Percentiles rank a stretch among this genome's conserved stretches.
These are phyloP conservation scores for Paramuricea clavata DNA, from an alignment of 92 coral and sea anemone genomes.

Conservation along the genomic window DNA sequence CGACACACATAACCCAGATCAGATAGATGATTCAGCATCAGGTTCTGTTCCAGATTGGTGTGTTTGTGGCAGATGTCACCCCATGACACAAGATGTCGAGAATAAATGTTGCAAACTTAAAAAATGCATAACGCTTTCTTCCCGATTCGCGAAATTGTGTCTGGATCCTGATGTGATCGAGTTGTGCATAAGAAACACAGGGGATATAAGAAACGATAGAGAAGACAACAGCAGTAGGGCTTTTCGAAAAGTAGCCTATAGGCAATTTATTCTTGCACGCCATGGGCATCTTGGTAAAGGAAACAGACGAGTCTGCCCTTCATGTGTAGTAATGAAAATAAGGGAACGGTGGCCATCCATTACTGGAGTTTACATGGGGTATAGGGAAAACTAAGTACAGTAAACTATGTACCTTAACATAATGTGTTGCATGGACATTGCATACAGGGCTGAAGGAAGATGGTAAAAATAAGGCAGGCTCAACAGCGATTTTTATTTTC, in stretches of 20 bases:
- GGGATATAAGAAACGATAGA: conserved; percentile 63
- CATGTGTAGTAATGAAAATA: conserved; percentile 6
- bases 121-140: conserved; percentile 47
- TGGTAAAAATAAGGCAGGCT: no score
- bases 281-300: conserved; percentile 39
- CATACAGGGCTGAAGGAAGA: no score
- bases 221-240: conserved; percentile 67
- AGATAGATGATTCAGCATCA: background rate
- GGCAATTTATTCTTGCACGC: conserved; percentile 38
- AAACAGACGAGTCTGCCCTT: background rate
- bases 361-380: conserved; percentile 29
- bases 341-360: background rate
- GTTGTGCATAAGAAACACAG: conserved; percentile 31
- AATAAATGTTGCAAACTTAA: conserved; percentile 62
- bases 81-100: conserved; percentile 59
- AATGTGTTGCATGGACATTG: no score
- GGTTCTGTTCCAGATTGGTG: conserved; percentile 47
- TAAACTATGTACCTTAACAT: no score
- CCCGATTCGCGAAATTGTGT: conserved; percentile 59
- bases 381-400: background rate
- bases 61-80: conserved; percentile 56
- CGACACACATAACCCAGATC: background rate
- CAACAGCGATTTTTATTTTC: no score
- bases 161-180: conserved; percentile 71
- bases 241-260: conserved; percentile 60